phyloP scores from a whole-genome alignment of 2,888 invertebrate species.

The Leptinotarsa peninsularis region DNA sequence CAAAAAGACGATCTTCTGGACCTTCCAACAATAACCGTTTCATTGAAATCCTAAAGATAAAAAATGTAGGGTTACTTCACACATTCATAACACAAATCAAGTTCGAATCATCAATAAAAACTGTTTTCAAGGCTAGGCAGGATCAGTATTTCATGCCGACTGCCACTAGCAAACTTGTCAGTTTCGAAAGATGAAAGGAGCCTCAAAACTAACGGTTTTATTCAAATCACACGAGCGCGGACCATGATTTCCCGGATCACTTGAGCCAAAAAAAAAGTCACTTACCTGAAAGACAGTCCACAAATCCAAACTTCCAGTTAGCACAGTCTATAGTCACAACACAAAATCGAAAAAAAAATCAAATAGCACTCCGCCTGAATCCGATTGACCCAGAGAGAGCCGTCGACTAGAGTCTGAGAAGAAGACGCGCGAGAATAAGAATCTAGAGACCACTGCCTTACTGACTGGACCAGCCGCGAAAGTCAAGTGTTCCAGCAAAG shows the following conservation, averaged over 20 bases:
- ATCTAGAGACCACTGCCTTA: slow-evolving; percentile 44
- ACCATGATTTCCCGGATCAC: background rate
- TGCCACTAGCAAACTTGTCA: slow-evolving; percentile 7
- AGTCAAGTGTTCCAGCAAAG: slow-evolving; percentile 39
- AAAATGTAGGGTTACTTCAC: background rate
- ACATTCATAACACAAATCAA: too few species aligned
- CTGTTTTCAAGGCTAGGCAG: too few species aligned
- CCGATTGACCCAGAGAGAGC: slow-evolving; percentile 33
- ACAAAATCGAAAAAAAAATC: slow-evolving; percentile 16
- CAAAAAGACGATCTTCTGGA: too few species aligned
- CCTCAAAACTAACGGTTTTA: slow-evolving; percentile 9
- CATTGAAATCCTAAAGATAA: background rate
- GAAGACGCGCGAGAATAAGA: slow-evolving; percentile 29
- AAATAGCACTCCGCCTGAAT: slow-evolving; percentile 7
- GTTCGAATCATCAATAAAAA: too few species aligned
- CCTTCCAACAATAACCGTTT: background rate
- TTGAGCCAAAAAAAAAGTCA: background rate
- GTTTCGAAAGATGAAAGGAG: slow-evolving; percentile 8
- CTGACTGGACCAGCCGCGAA: slow-evolving; percentile 40
- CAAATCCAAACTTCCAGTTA: slow-evolving; percentile 5
- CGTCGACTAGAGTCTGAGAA: slow-evolving; percentile 37
- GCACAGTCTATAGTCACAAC: slow-evolving; percentile 20
- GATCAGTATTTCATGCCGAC: background rate
- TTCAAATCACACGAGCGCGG: slow-evolving; percentile 3
- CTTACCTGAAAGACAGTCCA: slow-evolving; percentile 1